Evolutionary conservation across 2,888 invertebrate species (phyloP).

Genomic region (Proisotoma minuta): DNA sequence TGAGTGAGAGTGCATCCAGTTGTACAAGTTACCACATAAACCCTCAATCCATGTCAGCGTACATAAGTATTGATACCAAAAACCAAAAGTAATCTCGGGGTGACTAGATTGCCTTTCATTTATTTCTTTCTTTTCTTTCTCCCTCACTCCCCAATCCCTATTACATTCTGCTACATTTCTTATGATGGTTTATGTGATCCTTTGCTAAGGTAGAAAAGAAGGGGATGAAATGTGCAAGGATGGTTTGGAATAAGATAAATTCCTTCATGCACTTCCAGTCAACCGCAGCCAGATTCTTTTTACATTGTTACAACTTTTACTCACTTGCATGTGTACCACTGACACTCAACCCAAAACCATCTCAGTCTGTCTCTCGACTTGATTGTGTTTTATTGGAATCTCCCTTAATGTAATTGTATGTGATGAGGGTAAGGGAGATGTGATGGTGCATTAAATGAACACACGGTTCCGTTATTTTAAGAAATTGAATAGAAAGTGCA

Average conservation of each 20-base stretch:
- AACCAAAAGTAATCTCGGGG: neutral
- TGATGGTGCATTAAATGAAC: neutral
- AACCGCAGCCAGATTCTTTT: neutral
- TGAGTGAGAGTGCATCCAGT: neutral
- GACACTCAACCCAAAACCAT: too few species aligned
- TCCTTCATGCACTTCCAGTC: neutral
- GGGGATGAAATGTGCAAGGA: neutral
- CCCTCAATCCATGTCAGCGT: too few species aligned
- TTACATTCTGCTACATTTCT: too few species aligned
- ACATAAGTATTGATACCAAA: too few species aligned
- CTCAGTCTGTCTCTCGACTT: too few species aligned
- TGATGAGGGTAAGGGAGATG: neutral
- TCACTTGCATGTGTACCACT: too few species aligned
- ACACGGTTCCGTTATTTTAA: constrained; percentile 1
- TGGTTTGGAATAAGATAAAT: neutral
- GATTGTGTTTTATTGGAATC: too few species aligned
- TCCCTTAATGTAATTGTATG: too few species aligned
- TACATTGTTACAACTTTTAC: too few species aligned
- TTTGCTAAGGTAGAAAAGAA: neutral
- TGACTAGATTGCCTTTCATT: constrained; percentile 4
- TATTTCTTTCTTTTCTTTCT: constrained; percentile 1
- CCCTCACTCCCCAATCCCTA: neutral
- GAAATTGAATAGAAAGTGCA: constrained; percentile 2
- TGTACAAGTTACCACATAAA: neutral
- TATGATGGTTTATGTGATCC: constrained; percentile 1